Percentiles rank a stretch among this genome's conserved stretches.
Evolutionary conservation across 2,888 invertebrate species (phyloP).

Genomic region (Cheilosia vulpina): DNA sequence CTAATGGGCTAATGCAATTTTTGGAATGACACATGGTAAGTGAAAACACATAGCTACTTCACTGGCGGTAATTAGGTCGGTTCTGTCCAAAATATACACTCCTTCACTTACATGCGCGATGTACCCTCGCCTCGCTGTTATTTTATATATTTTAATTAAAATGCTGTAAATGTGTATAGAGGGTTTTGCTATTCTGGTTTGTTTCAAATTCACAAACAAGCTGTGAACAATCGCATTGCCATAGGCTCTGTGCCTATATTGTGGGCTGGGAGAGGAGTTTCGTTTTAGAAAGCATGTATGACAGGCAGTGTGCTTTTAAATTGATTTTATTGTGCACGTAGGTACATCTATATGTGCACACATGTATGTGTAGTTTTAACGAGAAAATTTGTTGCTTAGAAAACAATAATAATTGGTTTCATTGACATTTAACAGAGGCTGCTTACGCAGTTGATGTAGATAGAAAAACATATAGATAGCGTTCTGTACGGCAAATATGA

Average conservation of each 20-base stretch:
- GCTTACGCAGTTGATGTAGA: slow-evolving; percentile 64
- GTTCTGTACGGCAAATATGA: slow-evolving; percentile 30
- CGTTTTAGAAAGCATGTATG: slow-evolving; percentile 46
- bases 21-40: slow-evolving; percentile 27
- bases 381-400: slow-evolving; percentile 39
- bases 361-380: slow-evolving; percentile 12
- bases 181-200: slow-evolving; percentile 29
- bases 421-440: slow-evolving; percentile 65
- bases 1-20: slow-evolving; percentile 72
- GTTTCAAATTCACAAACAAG: slow-evolving; percentile 17
- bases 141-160: slow-evolving; percentile 15
- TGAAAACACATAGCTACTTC: slow-evolving; percentile 8
- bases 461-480: background rate
- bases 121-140: background rate
- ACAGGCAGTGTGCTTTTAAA: slow-evolving; percentile 38
- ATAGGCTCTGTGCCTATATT: background rate
- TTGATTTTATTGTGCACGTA: slow-evolving; percentile 42
- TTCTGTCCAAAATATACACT: background rate
- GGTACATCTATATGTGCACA: background rate
- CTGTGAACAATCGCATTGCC: slow-evolving; percentile 1
- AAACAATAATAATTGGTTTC: slow-evolving; percentile 63
- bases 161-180: slow-evolving; percentile 27
- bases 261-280: background rate
- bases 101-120: background rate
- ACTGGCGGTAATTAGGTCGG: slow-evolving; percentile 24